Conservation (phyloP, 2,888 invertebrate genomes). For the Hartigia nigra region DNA sequence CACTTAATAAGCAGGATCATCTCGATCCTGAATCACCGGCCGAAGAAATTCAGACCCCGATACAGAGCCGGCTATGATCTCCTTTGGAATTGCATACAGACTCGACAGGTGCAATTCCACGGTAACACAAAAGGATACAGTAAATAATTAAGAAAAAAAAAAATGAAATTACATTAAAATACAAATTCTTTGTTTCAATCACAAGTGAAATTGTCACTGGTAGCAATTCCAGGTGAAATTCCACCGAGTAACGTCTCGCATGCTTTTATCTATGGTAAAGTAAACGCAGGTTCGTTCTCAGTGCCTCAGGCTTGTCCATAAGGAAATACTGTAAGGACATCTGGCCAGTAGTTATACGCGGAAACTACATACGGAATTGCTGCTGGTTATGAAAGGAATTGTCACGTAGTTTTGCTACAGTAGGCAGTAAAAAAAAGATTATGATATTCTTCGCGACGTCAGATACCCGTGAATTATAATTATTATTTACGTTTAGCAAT, state of each 20-base stretch:
- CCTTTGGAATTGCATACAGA: not conserved
- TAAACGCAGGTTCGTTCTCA: not conserved
- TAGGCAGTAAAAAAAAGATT: not conserved
- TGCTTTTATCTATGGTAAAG: not conserved
- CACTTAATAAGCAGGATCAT: conserved; percentile 65
- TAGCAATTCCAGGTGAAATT: not conserved
- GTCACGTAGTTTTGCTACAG: not conserved
- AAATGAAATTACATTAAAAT: not conserved
- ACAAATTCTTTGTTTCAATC: not conserved
- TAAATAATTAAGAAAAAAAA: not conserved
- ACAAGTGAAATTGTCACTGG: not conserved
- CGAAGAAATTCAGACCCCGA: conserved; percentile 32
- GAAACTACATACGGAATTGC: not conserved
- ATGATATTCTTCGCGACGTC: not conserved
- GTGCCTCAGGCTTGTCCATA: not conserved
- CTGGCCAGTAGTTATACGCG: not conserved
- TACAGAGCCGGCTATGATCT: not conserved
- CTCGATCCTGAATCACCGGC: conserved; percentile 58
- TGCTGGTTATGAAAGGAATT: not conserved
- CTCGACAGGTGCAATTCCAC: not conserved
- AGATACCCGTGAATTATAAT: not conserved
- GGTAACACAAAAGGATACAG: not conserved
- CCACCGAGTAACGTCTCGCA: not conserved
- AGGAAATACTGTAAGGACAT: not conserved
- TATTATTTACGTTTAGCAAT: not conserved